These are phyloP conservation scores for Chaunax sp. DNA, from an alignment of 2,797 vertebrate genomes.

Conservation along the genomic window DNA sequence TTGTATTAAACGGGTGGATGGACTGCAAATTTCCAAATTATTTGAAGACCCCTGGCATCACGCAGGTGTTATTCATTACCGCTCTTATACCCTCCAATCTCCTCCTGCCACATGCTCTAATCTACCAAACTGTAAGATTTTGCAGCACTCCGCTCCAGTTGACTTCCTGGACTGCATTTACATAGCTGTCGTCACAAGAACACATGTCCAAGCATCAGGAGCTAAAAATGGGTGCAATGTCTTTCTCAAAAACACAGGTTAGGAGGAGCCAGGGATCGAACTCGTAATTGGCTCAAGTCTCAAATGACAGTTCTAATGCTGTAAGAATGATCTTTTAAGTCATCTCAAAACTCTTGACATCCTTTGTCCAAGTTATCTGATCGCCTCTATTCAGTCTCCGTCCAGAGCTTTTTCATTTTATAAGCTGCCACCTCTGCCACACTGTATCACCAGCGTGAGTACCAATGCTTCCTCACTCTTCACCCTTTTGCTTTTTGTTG, in stretches of 20 bases:
- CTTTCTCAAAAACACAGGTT: no score
- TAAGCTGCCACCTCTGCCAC: conserved; percentile 12
- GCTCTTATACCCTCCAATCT: no score
- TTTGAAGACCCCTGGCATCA: no score
- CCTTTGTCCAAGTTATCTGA: background rate
- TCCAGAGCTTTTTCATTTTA: conserved; percentile 5
- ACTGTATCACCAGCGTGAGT: conserved; percentile 15
- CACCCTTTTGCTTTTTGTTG: conserved; percentile 25
- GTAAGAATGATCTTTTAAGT: background rate
- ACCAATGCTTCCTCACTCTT: conserved; percentile 30
- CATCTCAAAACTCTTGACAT: background rate
- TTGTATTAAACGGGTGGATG: background rate
- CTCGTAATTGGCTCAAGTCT: background rate
- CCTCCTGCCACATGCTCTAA: background rate
- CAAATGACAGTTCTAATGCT: background rate
- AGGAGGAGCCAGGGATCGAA: no score
- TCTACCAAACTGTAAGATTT: background rate
- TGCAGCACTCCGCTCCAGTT: background rate
- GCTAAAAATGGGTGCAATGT: no score
- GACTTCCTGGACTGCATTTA: background rate
- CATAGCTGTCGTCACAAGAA: background rate
- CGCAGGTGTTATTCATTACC: no score
- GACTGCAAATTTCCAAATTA: background rate
- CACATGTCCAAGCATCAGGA: background rate
- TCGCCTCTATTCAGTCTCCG: conserved; percentile 5